Percentiles rank a stretch among this genome's conserved stretches.
Conservation (phyloP, 2,888 invertebrate genomes). For the Hirtodrosophila histrioides region DNA sequence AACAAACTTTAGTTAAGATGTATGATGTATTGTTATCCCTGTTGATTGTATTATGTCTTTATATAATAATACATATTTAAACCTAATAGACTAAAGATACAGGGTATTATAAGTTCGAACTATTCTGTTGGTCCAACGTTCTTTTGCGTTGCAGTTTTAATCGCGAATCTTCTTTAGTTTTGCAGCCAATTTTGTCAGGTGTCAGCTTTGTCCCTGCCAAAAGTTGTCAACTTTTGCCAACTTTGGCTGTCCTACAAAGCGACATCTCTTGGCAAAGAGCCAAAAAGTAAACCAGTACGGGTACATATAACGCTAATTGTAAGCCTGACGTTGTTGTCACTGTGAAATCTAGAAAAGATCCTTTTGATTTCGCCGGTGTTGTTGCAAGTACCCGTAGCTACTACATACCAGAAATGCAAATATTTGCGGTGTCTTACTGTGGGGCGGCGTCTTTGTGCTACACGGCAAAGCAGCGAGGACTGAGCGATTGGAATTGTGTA, state of each 20-base stretch:
- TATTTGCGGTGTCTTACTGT: constrained; percentile 57
- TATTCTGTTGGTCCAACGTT: neutral
- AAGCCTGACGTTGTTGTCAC: constrained; percentile 4
- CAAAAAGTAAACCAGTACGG: constrained; percentile 4
- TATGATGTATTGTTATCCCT: too few species aligned
- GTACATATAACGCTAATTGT: constrained; percentile 39
- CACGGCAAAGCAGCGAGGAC: constrained; percentile 12
- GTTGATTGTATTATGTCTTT: too few species aligned
- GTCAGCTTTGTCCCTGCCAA: constrained; percentile 18
- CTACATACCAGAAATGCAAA: constrained; percentile 60
- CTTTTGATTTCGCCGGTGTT: constrained; percentile 41
- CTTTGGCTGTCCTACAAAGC: neutral
- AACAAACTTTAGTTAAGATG: too few species aligned
- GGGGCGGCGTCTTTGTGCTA: constrained; percentile 14
- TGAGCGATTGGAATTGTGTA: constrained; percentile 55
- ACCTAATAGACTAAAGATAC: neutral
- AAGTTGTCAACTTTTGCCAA: constrained; percentile 4
- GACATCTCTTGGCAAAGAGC: neutral
- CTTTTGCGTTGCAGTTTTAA: neutral
- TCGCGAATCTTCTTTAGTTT: neutral
- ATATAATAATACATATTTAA: too few species aligned
- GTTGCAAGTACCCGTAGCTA: constrained; percentile 1
- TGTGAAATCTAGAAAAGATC: constrained; percentile 27
- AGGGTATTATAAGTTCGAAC: constrained; percentile 7
- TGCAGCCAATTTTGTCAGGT: constrained; percentile 16